These are phyloP conservation scores for Nyctereutes procyonoides DNA, from an alignment of 2,113 vertebrate genomes.

Conservation along the genomic window DNA sequence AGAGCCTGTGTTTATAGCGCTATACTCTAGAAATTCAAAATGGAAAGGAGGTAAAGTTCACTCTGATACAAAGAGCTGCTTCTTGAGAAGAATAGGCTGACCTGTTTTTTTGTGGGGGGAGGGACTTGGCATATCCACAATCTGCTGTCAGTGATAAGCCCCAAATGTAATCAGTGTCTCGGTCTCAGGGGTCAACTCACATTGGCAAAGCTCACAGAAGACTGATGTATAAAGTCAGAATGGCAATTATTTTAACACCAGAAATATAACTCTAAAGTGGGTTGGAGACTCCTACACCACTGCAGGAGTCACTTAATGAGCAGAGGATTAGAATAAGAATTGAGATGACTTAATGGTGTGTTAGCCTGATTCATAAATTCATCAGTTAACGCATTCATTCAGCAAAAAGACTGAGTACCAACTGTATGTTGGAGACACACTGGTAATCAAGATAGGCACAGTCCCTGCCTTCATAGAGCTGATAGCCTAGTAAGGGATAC, in stretches of 20 bases:
- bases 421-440: background rate
- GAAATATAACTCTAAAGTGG: background rate
- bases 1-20: background rate
- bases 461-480: background rate
- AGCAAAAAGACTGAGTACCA: conserved; percentile 6
- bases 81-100: background rate
- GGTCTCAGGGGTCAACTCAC: background rate
- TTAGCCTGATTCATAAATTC: background rate
- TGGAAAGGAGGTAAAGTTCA: background rate
- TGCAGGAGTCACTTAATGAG: conserved; percentile 1
- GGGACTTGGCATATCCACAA: background rate
- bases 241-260: background rate
- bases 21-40: conserved; percentile 7
- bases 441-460: background rate
- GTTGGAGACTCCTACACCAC: background rate
- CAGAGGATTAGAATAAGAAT: conserved; percentile 44
- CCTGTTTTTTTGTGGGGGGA: background rate
- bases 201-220: conserved; percentile 21
- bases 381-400: background rate
- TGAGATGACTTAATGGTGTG: background rate
- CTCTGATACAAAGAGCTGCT: background rate
- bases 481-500: background rate
- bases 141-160: background rate
- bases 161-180: background rate
- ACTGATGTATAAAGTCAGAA: conserved; percentile 16